Percentiles rank a stretch among this genome's conserved stretches.
phyloP scores from a whole-genome alignment of 2,113 vertebrate species.

The Poecilia latipinna region DNA sequence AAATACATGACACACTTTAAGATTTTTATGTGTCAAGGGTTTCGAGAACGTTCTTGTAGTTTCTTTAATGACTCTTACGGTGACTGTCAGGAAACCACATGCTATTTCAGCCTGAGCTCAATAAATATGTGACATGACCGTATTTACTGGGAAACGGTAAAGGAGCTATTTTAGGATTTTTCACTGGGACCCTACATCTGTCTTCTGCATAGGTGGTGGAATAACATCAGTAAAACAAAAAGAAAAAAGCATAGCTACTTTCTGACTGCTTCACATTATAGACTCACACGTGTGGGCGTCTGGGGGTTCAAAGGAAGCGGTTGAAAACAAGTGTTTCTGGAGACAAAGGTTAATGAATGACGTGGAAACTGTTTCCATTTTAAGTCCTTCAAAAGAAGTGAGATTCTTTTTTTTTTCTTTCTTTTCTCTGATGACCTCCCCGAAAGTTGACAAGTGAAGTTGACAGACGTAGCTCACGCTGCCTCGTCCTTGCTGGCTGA shows the following conservation, averaged over 20 bases:
- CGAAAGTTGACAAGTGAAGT: constrained; percentile 44
- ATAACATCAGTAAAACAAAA: background rate
- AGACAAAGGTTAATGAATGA: constrained; percentile 1
- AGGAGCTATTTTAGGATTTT: constrained; percentile 19
- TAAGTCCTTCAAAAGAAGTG: constrained; percentile 4
- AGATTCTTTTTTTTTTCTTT: constrained; percentile 18
- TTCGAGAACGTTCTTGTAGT: background rate
- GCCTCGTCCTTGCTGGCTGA: background rate
- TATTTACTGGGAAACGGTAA: constrained; percentile 23
- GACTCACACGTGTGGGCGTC: background rate
- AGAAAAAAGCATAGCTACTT: no score
- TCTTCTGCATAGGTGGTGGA: background rate
- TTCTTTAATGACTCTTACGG: background rate
- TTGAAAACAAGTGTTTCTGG: constrained; percentile 11
- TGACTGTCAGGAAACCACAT: background rate
- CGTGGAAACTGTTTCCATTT: constrained; percentile 18
- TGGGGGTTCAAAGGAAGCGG: constrained; percentile 36
- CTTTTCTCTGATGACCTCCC: constrained; percentile 1
- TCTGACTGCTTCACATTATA: background rate
- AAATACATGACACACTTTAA: background rate
- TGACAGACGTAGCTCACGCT: constrained; percentile 7
- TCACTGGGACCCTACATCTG: constrained; percentile 4
- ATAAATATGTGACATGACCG: constrained; percentile 1
- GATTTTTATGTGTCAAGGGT: background rate
- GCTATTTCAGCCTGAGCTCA: background rate